Percentiles rank a stretch among this genome's conserved stretches.
Conservation (phyloP, 2,888 invertebrate genomes). For the Clivina fossor region DNA sequence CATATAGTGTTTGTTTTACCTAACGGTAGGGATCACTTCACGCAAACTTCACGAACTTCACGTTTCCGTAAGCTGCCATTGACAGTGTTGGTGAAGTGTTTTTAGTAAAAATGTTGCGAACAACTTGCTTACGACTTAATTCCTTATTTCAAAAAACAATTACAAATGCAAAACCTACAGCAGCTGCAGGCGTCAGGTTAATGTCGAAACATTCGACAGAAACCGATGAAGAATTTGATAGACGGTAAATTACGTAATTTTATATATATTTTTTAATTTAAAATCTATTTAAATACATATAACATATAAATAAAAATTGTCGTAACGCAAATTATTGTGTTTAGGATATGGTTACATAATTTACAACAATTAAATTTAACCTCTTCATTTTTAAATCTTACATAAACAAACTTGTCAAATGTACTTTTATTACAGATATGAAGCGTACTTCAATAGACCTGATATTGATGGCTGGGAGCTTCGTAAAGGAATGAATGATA, state of each 20-base stretch:
- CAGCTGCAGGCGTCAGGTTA: constrained; percentile 42
- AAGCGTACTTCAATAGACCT: constrained; percentile 78
- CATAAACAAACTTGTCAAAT: too few species aligned
- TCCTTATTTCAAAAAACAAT: constrained; percentile 49
- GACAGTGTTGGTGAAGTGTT: constrained; percentile 2
- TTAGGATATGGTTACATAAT: too few species aligned
- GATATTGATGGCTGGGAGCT: constrained; percentile 96
- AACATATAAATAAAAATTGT: not conserved
- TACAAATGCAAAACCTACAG: constrained; percentile 42
- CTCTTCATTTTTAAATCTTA: too few species aligned
- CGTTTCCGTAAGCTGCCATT: constrained; percentile 15
- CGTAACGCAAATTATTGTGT: too few species aligned
- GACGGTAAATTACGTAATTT: constrained; percentile 63
- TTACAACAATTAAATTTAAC: too few species aligned
- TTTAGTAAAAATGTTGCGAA: constrained; percentile 56
- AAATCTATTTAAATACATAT: not conserved
- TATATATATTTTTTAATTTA: constrained; percentile 1
- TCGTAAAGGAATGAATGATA: constrained; percentile 87
- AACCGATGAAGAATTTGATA: constrained; percentile 84
- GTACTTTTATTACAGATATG: too few species aligned
- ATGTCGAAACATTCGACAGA: constrained; percentile 59
- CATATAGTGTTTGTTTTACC: too few species aligned
- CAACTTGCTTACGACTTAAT: constrained; percentile 53
- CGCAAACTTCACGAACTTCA: constrained; percentile 1
- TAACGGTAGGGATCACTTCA: too few species aligned